Percentiles rank a stretch among this genome's conserved stretches.
Evolutionary conservation across 2,888 invertebrate genomes (phyloP).

Genomic region (Cantharis nigra): DNA sequence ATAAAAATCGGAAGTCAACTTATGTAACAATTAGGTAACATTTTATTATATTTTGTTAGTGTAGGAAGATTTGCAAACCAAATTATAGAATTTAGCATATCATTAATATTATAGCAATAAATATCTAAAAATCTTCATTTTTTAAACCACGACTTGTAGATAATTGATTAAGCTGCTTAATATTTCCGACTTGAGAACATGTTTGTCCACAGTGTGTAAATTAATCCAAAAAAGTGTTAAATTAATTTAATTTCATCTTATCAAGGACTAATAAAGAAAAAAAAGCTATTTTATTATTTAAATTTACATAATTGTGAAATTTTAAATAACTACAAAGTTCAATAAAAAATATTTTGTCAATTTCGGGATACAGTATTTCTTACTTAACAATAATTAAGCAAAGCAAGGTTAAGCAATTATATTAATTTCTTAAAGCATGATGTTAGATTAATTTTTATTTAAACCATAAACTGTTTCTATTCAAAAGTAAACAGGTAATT

Average conservation of each 20-base stretch:
- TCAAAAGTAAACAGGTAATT: not conserved
- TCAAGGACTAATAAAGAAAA: not conserved
- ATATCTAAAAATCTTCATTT: not conserved
- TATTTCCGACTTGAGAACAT: not conserved
- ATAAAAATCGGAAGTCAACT: conserved; percentile 5
- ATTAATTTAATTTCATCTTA: not conserved
- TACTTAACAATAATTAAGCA: not conserved
- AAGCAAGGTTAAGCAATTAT: not conserved
- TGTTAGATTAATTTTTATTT: not conserved
- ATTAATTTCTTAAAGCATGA: not conserved
- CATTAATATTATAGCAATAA: conserved; percentile 1
- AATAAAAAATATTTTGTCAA: not conserved
- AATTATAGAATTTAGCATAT: conserved; percentile 5
- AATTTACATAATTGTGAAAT: not conserved
- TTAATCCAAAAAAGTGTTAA: not conserved
- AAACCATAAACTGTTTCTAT: not conserved
- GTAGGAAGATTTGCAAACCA: conserved; percentile 11
- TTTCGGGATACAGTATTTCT: not conserved
- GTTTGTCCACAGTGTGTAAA: not conserved
- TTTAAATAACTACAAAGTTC: not conserved
- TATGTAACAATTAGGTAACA: not conserved
- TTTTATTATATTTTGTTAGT: not conserved
- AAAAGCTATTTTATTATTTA: not conserved
- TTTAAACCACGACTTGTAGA: not conserved
- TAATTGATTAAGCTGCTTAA: not conserved